phyloP scores from a whole-genome alignment of 2,797 vertebrate genomes.

The Pipistrellus pygmaeus region DNA sequence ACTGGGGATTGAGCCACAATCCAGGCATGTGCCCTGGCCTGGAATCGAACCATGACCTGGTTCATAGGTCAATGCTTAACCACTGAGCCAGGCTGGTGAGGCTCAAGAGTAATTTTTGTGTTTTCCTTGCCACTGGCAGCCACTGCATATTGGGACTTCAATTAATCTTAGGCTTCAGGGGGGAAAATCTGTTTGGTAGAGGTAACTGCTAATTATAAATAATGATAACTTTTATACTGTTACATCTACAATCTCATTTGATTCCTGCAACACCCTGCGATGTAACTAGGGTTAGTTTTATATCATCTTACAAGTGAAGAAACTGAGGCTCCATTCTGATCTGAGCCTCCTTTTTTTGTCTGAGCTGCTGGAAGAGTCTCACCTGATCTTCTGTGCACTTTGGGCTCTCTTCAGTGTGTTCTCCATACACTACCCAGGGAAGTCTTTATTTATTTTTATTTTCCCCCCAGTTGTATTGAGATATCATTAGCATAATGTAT shows the following conservation, averaged over 20 bases:
- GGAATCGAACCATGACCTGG: too few relatives aligned
- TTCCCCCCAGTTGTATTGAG: neutral
- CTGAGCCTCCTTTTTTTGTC: neutral
- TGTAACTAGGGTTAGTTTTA: neutral
- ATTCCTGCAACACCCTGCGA: neutral
- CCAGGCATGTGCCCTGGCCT: too few relatives aligned
- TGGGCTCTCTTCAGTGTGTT: neutral
- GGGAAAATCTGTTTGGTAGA: slow-evolving; percentile 3
- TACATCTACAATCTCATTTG: neutral
- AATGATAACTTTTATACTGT: neutral
- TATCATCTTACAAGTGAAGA: neutral
- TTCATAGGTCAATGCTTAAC: too few relatives aligned
- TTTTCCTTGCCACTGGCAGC: neutral
- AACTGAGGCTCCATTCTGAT: neutral
- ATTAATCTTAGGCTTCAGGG: neutral
- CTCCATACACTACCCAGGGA: neutral
- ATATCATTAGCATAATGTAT: neutral
- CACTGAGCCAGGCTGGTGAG: too few relatives aligned
- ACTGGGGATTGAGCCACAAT: too few relatives aligned
- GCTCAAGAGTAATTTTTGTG: neutral
- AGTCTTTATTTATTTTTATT: neutral
- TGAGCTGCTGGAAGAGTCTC: neutral
- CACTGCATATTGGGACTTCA: neutral
- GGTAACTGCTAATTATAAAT: slow-evolving; percentile 6
- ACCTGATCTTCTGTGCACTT: neutral